Evolutionary conservation across 2,113 vertebrate species (phyloP), one percentile per base, ranked within the genome.

Genomic region (Sorex araneus): DNA sequence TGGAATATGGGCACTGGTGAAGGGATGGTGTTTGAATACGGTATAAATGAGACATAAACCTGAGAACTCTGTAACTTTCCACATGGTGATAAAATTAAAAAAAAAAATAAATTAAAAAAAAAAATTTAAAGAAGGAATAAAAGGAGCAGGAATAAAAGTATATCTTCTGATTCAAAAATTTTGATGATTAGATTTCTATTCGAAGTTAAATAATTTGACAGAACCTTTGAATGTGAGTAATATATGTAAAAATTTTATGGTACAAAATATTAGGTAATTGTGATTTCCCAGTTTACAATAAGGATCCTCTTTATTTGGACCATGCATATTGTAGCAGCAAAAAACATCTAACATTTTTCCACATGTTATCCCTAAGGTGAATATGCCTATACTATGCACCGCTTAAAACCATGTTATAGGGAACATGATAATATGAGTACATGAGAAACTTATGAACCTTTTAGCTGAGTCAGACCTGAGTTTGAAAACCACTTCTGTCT

Each of bases 401-500:
- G n/a, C 12, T 74, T 47, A 54, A 19, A 60, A 36, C 8, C 21
- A 0, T 4, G 27, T 45, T 73, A 84, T 4, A 40, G 19, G 18
- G 27, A 67, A 36, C 6, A 27, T 16, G 25, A 13, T 54, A 23
- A 45, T 43, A n/a, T 10, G 43, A 2, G 13, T 8, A 0, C 19
- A 78, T 21, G 4, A 3, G 27, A 43, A 34, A 77, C 64, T 5
- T 43, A 40, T 77, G 40, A 15, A 69, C 27, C 3, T 86, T 90
- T 94, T 67, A 90, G 43, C 69, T 95, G 45, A 64, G 32, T 69
- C n/a, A 90, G 8, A 79, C 28, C 9, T 78, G 50, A 79, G 16
- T 75, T 78, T 82, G 78, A 74, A 89, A 94, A 70, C 1, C 5
- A 82, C 27, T 78, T 88, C 36, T 82, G 36, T 78, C 32, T 89